Conservation (phyloP, 1,140 invertebrate genomes). For the Sitodiplosis mosellana region DNA sequence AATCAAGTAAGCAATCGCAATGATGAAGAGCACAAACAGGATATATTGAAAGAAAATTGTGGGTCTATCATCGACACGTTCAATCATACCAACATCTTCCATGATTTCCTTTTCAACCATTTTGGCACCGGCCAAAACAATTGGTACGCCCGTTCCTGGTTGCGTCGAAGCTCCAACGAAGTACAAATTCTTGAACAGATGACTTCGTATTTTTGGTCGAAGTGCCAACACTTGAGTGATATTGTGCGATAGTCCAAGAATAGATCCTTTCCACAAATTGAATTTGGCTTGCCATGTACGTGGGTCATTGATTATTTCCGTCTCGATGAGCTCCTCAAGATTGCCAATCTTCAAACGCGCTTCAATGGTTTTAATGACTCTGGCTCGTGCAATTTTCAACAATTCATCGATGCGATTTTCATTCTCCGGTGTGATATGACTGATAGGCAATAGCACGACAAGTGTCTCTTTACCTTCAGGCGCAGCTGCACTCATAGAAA, state of each 20-base stretch:
- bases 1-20: neutral
- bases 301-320: neutral
- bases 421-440: neutral
- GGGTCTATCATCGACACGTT: neutral
- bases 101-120: neutral
- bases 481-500: too few relatives aligned
- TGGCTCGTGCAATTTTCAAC: neutral
- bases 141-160: neutral
- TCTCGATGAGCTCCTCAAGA: neutral
- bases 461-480: neutral
- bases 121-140: neutral
- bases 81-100: neutral
- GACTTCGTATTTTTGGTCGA: neutral
- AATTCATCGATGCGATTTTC: neutral
- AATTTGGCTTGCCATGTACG: neutral
- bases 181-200: neutral
- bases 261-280: constrained; percentile 1
- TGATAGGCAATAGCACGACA: neutral
- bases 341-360: neutral
- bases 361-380: neutral
- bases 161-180: neutral
- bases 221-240: neutral
- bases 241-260: neutral
- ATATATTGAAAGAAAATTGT: neutral
- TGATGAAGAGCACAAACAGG: neutral